phyloP scores from a whole-genome alignment of 2,888 invertebrate genomes.

The Drosophila gaucha region DNA sequence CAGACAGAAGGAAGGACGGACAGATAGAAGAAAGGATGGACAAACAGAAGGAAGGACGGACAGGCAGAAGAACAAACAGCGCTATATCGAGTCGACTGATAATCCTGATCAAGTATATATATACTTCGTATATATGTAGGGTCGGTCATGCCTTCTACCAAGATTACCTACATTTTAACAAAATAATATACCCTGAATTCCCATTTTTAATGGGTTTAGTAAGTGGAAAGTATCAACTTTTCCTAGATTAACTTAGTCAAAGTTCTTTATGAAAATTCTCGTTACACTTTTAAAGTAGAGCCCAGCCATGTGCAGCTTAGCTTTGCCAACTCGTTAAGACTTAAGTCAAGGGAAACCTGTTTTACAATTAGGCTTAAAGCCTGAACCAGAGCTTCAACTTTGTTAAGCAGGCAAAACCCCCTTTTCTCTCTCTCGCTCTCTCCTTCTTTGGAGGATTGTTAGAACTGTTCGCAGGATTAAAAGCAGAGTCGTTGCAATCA shows the following conservation, averaged over 20 bases:
- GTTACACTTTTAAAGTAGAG: not conserved
- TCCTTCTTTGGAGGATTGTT: not conserved
- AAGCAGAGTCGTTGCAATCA: slow-evolving; percentile 48
- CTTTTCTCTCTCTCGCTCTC: not conserved
- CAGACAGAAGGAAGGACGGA: not conserved
- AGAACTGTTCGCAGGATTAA: slow-evolving; percentile 8
- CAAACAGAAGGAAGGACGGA: not conserved
- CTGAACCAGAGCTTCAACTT: not conserved
- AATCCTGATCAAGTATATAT: not conserved
- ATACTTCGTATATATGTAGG: not conserved
- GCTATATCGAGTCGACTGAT: not conserved
- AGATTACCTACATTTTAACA: no score
- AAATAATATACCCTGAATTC: not conserved
- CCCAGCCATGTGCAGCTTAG: not conserved
- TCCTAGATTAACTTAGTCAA: not conserved
- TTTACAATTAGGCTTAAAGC: not conserved
- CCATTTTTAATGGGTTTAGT: not conserved
- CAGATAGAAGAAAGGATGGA: not conserved
- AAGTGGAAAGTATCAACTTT: not conserved
- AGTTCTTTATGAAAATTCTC: not conserved
- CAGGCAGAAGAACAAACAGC: not conserved
- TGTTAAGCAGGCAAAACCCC: not conserved
- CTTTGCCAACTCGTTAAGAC: not conserved
- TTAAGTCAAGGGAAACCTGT: not conserved
- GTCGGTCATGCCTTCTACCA: not conserved